Evolutionary conservation across 2,888 invertebrate genomes (phyloP).

Genomic region (Oxyscelio sp.): DNA sequence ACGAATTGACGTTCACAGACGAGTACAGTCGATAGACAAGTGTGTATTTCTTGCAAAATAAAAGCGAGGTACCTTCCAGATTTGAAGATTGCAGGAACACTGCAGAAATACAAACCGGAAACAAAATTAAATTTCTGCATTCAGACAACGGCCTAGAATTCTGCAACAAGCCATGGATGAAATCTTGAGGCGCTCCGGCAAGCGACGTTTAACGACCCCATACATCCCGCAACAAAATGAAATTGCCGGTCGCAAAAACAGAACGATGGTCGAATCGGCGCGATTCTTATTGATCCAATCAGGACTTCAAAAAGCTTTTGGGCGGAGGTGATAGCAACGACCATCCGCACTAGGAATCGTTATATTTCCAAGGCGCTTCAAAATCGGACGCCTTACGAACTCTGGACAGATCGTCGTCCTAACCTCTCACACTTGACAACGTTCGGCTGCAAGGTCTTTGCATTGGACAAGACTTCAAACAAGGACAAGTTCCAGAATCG

Average conservation of each 20-base stretch:
- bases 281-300: conserved; percentile 52
- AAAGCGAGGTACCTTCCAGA: neutral
- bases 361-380: neutral
- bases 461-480: conserved; percentile 15
- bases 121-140: neutral
- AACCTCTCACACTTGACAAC: neutral
- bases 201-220: neutral
- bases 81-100: neutral
- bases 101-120: neutral
- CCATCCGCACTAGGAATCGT: neutral
- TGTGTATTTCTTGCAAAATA: neutral
- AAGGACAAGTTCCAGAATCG: conserved; percentile 19
- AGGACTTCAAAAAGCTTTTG: neutral
- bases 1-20: neutral
- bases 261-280: conserved; percentile 59
- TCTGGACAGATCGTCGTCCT: neutral
- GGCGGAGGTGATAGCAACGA: neutral
- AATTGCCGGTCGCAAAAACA: conserved; percentile 24
- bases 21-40: neutral
- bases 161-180: neutral
- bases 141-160: neutral
- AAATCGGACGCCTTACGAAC: neutral
- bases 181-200: neutral
- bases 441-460: conserved; percentile 14
- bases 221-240: conserved; percentile 78